A percentile compares a stretch with the other conserved stretches of the same genome.
Evolutionary conservation across 2,113 vertebrate genomes (phyloP).

Genomic region (Rhegmatorhina hoffmannsi): DNA sequence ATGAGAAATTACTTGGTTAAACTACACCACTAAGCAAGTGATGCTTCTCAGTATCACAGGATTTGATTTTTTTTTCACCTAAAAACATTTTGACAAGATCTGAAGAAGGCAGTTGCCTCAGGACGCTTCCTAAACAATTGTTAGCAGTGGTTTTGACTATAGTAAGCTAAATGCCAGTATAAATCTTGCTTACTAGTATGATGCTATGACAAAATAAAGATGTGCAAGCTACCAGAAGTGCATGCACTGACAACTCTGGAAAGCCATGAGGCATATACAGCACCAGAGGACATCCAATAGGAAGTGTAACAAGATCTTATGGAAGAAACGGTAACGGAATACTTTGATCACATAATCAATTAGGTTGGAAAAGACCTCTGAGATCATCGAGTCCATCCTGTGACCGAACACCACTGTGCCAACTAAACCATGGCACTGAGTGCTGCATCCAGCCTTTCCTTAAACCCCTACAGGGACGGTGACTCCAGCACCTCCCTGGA

Average conservation of each 20-base stretch:
- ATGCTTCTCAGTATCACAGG: accelerated
- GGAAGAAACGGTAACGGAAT: accelerated
- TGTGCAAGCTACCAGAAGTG: accelerated
- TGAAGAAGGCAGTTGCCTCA: background rate
- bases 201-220: accelerated
- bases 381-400: background rate
- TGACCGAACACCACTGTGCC: too few relatives aligned
- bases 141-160: background rate
- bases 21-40: background rate
- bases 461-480: background rate
- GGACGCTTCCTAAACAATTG: background rate
- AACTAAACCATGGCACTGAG: background rate
- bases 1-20: background rate
- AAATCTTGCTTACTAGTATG: background rate
- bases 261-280: accelerated
- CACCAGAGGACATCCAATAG: accelerated
- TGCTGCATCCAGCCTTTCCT: background rate
- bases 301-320: accelerated
- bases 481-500: background rate
- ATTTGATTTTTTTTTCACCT: background rate
- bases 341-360: background rate
- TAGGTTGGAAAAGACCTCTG: background rate
- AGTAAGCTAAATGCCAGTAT: background rate
- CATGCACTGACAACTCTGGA: accelerated
- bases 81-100: background rate